These are phyloP conservation scores for Charadrius vociferus DNA, from an alignment of 2,113 vertebrate species.

Conservation along the genomic window DNA sequence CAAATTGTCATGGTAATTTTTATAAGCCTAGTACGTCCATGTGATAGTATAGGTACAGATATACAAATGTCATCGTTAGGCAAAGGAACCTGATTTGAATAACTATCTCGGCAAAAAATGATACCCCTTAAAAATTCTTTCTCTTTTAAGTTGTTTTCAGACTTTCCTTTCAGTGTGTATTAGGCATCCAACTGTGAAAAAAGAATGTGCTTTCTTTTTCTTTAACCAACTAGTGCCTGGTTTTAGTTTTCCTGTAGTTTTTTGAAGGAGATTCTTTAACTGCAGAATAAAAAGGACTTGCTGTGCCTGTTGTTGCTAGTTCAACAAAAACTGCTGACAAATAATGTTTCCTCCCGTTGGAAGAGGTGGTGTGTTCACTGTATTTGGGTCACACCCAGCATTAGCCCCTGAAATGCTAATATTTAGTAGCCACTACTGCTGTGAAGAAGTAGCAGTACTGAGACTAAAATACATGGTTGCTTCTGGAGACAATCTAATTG, in stretches of 20 bases:
- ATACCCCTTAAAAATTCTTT: background rate
- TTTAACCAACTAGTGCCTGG: background rate
- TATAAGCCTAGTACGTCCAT: background rate
- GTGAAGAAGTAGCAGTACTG: background rate
- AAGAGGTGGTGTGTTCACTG: background rate
- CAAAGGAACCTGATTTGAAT: background rate
- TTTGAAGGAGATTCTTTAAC: background rate
- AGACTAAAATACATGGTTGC: background rate
- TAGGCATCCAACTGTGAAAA: background rate
- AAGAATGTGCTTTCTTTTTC: background rate
- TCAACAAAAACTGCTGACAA: background rate
- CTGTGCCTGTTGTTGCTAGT: background rate
- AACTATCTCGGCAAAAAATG: background rate
- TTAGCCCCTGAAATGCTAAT: background rate
- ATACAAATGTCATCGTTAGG: background rate
- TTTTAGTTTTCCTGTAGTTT: background rate
- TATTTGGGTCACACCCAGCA: background rate
- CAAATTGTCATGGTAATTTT: background rate
- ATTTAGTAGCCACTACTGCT: no score
- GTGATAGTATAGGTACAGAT: background rate
- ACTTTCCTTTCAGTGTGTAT: background rate
- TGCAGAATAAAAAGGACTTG: background rate
- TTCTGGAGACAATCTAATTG: background rate
- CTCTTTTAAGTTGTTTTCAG: background rate
- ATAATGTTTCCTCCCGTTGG: background rate